Evolutionary conservation across 2,888 invertebrate species (phyloP).

Genomic region (Eucriotettix oculatus): DNA sequence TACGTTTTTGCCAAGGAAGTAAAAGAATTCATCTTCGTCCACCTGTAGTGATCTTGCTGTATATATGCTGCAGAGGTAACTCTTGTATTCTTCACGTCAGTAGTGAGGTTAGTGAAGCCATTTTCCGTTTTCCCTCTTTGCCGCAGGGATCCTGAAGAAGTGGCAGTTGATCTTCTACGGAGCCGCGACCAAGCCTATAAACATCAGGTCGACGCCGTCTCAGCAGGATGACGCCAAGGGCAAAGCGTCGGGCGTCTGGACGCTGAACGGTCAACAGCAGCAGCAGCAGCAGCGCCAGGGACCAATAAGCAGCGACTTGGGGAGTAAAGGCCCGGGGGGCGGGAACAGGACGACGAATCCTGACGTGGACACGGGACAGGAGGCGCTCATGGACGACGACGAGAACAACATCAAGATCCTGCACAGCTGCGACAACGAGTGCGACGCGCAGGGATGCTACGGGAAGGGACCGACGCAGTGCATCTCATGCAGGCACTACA

Average conservation of each 20-base stretch:
- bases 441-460: slow-evolving; percentile 72
- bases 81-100: too few relatives aligned
- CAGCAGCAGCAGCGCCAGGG: too few relatives aligned
- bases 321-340: too few relatives aligned
- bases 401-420: slow-evolving; percentile 26
- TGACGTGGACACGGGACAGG: slow-evolving; percentile 1
- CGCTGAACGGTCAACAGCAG: too few relatives aligned
- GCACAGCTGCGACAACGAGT: slow-evolving; percentile 62
- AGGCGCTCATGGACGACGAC: slow-evolving; percentile 4
- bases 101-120: too few relatives aligned
- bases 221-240: neutral
- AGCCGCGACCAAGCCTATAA: slow-evolving; percentile 27
- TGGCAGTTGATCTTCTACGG: slow-evolving; percentile 40
- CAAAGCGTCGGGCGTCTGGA: too few relatives aligned
- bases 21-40: too few relatives aligned
- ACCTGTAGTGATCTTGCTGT: too few relatives aligned
- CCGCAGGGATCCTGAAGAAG: slow-evolving; percentile 28
- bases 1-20: too few relatives aligned
- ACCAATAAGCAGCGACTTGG: neutral
- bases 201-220: slow-evolving; percentile 13
- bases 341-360: too few relatives aligned
- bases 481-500: slow-evolving; percentile 63
- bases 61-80: too few relatives aligned
- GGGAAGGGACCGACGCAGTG: slow-evolving; percentile 73
- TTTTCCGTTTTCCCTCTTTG: too few relatives aligned